phyloP scores from a whole-genome alignment of 2,888 invertebrate genomes.

The Folsomia manolachei region DNA sequence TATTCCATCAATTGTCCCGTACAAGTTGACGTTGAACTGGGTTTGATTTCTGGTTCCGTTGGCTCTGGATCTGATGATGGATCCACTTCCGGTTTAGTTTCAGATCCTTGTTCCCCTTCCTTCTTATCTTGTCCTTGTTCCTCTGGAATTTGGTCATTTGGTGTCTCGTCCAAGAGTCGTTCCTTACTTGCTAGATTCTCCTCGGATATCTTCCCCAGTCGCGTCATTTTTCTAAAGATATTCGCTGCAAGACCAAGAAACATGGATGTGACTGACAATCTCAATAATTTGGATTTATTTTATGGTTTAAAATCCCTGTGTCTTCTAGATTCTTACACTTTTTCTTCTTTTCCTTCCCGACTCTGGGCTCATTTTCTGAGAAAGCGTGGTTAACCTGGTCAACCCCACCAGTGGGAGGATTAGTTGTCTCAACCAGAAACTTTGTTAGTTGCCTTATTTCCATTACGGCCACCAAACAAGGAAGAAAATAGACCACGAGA shows the following conservation, averaged over 20 bases:
- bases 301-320: too few relatives aligned
- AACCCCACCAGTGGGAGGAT: background rate
- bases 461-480: background rate
- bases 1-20: too few relatives aligned
- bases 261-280: background rate
- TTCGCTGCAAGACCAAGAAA: slow-evolving; percentile 34
- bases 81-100: background rate
- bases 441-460: too few relatives aligned
- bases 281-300: too few relatives aligned
- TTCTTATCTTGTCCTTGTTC: background rate
- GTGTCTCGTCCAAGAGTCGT: background rate
- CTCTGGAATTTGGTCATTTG: background rate
- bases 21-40: too few relatives aligned
- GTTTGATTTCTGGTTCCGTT: too few relatives aligned
- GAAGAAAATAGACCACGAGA: background rate
- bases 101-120: background rate
- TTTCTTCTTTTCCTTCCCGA: background rate
- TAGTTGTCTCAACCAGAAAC: background rate
- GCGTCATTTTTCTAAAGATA: slow-evolving; percentile 50
- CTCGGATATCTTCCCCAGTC: slow-evolving; percentile 46
- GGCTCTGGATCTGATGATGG: too few relatives aligned
- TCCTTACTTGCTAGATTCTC: slow-evolving; percentile 33
- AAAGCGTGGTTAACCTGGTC: background rate
- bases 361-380: background rate
- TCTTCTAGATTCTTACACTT: background rate